phyloP scores from a whole-genome alignment of 2,113 vertebrate genomes.

The Petromus typicus region DNA sequence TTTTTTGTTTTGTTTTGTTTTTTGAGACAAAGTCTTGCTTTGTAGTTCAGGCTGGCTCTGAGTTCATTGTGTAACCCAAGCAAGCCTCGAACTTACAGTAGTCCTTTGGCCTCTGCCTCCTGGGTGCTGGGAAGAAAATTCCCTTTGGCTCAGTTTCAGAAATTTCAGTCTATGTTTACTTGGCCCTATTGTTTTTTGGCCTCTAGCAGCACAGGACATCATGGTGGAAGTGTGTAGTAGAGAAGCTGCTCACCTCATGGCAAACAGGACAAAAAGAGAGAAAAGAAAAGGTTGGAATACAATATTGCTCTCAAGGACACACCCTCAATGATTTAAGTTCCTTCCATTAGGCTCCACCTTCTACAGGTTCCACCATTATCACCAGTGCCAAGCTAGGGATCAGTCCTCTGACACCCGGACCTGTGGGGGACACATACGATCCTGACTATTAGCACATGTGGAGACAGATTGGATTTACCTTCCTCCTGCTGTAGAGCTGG shows the following conservation, averaged over 20 bases:
- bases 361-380: background rate
- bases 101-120: no score
- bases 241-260: background rate
- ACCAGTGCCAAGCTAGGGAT: background rate
- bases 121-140: no score
- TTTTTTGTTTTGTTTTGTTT: no score
- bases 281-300: background rate
- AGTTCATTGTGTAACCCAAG: no score
- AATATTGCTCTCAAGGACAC: background rate
- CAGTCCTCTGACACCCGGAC: background rate
- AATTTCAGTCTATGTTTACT: background rate
- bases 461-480: background rate
- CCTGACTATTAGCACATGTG: background rate
- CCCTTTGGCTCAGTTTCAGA: background rate
- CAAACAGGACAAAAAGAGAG: background rate
- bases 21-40: no score
- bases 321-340: background rate
- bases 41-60: no score
- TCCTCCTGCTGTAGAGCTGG: background rate
- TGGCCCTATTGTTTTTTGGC: background rate
- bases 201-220: background rate
- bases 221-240: background rate
- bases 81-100: no score
- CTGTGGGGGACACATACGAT: background rate
- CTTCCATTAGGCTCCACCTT: background rate